A percentile compares a stretch with the other conserved stretches of the same genome.
Conservation (phyloP, 53 echinoderm and acorn worm genomes). For the Stichopus horrens region DNA sequence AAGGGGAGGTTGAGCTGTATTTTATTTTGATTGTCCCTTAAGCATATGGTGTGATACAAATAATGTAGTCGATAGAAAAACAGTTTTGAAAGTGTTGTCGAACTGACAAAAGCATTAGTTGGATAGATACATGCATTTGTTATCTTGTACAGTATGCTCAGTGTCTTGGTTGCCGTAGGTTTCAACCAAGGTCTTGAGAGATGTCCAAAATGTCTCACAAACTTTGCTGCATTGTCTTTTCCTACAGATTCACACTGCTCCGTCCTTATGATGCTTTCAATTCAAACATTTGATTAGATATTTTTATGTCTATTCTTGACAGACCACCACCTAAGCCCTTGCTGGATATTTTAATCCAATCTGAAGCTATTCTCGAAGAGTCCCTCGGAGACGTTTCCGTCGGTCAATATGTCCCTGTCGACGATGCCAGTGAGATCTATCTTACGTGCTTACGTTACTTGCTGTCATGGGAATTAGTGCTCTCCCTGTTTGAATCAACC, state of each 20-base stretch:
- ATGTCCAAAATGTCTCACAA: not conserved
- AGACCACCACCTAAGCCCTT: conserved; percentile 75
- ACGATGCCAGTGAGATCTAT: conserved; percentile 71
- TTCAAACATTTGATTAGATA: not conserved
- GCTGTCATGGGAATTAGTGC: conserved; percentile 82
- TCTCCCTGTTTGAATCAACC: conserved; percentile 82
- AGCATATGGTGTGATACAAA: too few species aligned
- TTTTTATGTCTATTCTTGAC: not conserved
- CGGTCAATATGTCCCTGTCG: conserved; percentile 73
- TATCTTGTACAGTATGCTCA: too few species aligned
- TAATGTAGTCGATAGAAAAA: too few species aligned
- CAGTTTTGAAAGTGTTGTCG: too few species aligned
- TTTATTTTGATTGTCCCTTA: too few species aligned
- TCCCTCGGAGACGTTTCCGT: conserved; percentile 66
- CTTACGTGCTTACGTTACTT: conserved; percentile 71
- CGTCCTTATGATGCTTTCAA: not conserved
- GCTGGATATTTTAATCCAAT: conserved; percentile 66
- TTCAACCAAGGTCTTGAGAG: too few species aligned
- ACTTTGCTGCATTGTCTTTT: not conserved
- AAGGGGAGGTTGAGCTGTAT: too few species aligned
- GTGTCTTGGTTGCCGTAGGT: too few species aligned
- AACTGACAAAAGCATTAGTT: too few species aligned
- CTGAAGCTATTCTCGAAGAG: conserved; percentile 67
- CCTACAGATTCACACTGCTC: not conserved
- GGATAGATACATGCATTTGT: too few species aligned